A percentile compares a stretch with the other conserved stretches of the same genome.
Evolutionary conservation across 2,113 vertebrate genomes (phyloP).

Genomic region (Sardina pilchardus): DNA sequence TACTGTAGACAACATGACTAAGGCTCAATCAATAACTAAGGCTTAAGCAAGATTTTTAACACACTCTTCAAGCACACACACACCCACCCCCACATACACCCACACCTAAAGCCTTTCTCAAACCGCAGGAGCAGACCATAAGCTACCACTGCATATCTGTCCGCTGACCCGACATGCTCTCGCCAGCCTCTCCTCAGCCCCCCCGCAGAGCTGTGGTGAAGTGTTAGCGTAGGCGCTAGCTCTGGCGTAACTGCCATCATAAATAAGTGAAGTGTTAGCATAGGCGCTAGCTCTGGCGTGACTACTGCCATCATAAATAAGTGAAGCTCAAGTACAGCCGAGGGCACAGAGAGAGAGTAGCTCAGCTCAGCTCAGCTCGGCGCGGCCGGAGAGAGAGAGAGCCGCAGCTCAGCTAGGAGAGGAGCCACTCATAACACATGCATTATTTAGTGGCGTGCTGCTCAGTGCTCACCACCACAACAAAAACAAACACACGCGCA

Average conservation of each 20-base stretch:
- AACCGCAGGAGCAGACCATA: not conserved
- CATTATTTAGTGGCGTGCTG: not conserved
- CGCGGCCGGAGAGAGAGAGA: not conserved
- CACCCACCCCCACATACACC: not conserved
- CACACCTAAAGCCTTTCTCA: not conserved
- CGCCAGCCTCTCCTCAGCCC: no score
- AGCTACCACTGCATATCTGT: not conserved
- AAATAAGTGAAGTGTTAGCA: not conserved
- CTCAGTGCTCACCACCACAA: not conserved
- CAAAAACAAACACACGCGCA: not conserved
- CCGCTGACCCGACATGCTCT: not conserved
- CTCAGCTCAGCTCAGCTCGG: no score
- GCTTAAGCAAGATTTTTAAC: not conserved
- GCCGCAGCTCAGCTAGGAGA: not conserved
- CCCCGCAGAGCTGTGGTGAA: no score
- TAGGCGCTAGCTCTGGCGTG: no score
- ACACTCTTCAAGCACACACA: conserved; percentile 10
- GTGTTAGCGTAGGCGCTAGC: no score
- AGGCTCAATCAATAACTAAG: not conserved
- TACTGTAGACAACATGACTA: not conserved
- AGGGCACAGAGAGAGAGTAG: not conserved
- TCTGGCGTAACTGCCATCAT: not conserved
- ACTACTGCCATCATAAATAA: no score
- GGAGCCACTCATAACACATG: not conserved
- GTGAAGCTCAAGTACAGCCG: not conserved